Evolutionary conservation across 2,113 vertebrate genomes (phyloP).

Genomic region (Ploceus nigricollis): DNA sequence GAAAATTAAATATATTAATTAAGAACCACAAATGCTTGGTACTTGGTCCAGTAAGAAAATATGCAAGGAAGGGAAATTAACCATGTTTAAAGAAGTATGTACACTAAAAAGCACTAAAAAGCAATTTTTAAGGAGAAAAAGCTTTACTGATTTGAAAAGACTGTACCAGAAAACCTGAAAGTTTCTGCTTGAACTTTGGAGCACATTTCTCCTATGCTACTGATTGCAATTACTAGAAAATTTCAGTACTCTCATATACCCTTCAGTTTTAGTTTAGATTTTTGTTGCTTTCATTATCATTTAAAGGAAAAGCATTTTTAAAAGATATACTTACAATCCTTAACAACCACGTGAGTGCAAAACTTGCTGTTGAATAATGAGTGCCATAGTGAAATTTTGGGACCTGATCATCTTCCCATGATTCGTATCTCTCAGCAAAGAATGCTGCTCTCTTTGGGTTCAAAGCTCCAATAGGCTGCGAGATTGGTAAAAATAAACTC

Average conservation of each 20-base stretch:
- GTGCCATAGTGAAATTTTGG: constrained; percentile 98
- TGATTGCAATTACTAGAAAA: not conserved
- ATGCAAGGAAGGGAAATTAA: not conserved
- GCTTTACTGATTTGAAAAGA: not conserved
- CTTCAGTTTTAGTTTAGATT: not conserved
- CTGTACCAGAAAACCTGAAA: not conserved
- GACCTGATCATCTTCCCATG: constrained; percentile 97
- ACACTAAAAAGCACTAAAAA: not conserved
- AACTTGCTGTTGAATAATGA: constrained; percentile 96
- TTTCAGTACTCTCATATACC: not conserved
- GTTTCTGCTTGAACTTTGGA: not conserved
- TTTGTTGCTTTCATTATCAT: not conserved
- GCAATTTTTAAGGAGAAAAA: not conserved
- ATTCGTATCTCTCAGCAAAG: constrained; percentile 90
- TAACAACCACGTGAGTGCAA: constrained; percentile 92
- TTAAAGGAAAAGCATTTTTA: not conserved
- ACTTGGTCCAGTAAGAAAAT: not conserved
- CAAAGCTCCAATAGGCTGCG: constrained; percentile 91
- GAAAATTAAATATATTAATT: constrained; percentile 9
- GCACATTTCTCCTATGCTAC: not conserved
- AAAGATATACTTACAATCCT: constrained; percentile 85
- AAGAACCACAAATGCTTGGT: not conserved
- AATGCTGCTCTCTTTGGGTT: constrained; percentile 97
- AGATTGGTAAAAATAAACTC: not conserved
- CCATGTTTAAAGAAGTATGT: not conserved